Evolutionary conservation across 1,140 invertebrate genomes (phyloP).

Genomic region (Pissodes strobi): DNA sequence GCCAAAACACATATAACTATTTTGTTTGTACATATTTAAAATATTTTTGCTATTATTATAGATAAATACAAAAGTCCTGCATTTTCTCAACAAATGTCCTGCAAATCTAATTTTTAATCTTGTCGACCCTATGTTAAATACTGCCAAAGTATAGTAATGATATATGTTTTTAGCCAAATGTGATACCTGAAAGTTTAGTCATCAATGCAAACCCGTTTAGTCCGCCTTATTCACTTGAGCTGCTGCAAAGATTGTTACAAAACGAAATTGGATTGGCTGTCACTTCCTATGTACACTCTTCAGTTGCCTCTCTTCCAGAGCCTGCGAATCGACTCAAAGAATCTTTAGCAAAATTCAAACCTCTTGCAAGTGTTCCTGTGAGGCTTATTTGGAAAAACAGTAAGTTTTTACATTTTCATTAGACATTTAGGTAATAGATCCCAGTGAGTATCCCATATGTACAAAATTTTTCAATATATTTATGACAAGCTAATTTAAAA

Average conservation of each 20-base stretch:
- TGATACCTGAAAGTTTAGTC: constrained; percentile 63
- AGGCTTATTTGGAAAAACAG: constrained; percentile 79
- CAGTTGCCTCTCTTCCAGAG: constrained; percentile 57
- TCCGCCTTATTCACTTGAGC: constrained; percentile 70
- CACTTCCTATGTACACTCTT: constrained; percentile 69
- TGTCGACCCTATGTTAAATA: neutral
- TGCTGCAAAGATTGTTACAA: constrained; percentile 62
- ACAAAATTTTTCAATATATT: too few species aligned
- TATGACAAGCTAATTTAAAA: too few species aligned
- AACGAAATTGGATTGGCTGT: constrained; percentile 57
- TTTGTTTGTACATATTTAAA: too few species aligned
- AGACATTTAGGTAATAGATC: too few species aligned
- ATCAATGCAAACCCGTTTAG: constrained; percentile 68
- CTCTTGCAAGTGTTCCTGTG: constrained; percentile 53
- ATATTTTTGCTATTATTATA: too few species aligned
- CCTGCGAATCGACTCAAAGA: constrained; percentile 48
- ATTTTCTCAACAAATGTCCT: too few species aligned
- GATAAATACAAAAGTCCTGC: too few species aligned
- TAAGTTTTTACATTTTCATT: too few species aligned
- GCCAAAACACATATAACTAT: too few species aligned
- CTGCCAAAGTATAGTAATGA: neutral
- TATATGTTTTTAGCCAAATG: constrained; percentile 15
- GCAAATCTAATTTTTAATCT: too few species aligned
- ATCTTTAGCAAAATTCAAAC: constrained; percentile 43
- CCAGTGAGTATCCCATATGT: too few species aligned